Base-by-base conservation (phyloP, 2,113 vertebrate genomes). In the Phainopepla nitens region DNA sequence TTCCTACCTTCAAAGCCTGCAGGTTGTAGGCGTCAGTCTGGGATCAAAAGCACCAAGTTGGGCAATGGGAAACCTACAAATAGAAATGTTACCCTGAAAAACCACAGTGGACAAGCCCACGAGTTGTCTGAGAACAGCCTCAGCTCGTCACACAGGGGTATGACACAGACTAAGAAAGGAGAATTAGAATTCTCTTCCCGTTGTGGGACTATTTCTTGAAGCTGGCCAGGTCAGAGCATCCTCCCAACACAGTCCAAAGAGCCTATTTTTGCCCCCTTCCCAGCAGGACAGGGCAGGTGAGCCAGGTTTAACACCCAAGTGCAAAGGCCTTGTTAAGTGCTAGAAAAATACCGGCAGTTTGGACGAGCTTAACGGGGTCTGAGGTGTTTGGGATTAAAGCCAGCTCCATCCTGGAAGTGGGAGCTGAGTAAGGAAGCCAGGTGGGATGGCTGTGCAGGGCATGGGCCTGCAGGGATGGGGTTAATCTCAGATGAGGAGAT, bases 131-230 rank as follows among this genome's bases (percentile, higher is more conserved):
- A 78, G 73, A 27, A 27, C 9, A 22, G 56, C 6, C 51, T 49
- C 31, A 53, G 35, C 50, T 84, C 0, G 0, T 69, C 57, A 53
- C 45, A 28, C 28, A 25, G 15, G 12, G 4, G 11, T 24, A 0
- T 18, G 24, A 61, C 27, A 21, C 12, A 9, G 35, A 42, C 20
- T 4, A 31, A 21, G 24, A 28, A 39, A 33, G n/a, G 13, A 49
- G 9, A 35, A 61, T 28, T 23, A 2, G 6, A 56, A 66, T 53
- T 57, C n/a, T 56, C 8, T 41, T 57, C 33, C 20, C 44, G 13
- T 14, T 35, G 20, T 39, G 25, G 61, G 28, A 15, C 6, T 71
- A 1, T 33, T 79, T 53, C 15, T 71, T n/a, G 29, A 91, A 76
- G 47, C 0, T 18, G 19, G 27, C 14, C 29, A 10, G 72, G 39